Evolutionary conservation across 2,113 vertebrate species (phyloP).

Genomic region (Sturnus vulgaris): DNA sequence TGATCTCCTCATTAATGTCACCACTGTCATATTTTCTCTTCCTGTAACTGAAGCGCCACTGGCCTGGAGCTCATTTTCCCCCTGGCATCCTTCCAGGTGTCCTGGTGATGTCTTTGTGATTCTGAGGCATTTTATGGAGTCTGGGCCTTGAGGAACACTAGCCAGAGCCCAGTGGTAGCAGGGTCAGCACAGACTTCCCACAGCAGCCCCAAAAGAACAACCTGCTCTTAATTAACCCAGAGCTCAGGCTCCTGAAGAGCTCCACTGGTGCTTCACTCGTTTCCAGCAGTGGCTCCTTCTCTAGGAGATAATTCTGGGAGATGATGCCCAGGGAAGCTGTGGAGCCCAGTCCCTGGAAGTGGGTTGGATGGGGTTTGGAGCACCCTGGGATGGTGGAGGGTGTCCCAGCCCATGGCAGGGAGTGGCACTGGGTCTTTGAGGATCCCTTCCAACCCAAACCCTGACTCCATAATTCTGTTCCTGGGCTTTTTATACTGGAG

Average conservation of each 20-base stretch:
- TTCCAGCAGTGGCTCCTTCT: neutral
- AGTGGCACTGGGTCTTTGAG: neutral
- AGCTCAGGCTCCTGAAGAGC: neutral
- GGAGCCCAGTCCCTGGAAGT: neutral
- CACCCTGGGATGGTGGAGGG: neutral
- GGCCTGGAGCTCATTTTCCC: slow-evolving; percentile 39
- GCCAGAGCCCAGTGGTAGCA: fast-evolving
- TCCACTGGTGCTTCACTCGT: neutral
- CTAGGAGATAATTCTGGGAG: neutral
- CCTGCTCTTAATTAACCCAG: neutral
- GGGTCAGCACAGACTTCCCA: neutral
- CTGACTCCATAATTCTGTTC: neutral
- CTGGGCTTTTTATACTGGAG: neutral
- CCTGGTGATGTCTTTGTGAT: neutral
- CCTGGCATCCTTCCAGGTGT: slow-evolving; percentile 34
- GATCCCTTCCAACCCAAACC: neutral
- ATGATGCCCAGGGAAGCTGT: neutral
- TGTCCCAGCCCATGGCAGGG: neutral
- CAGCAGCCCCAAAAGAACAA: neutral
- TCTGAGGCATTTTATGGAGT: neutral
- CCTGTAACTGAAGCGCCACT: neutral
- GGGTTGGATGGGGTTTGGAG: neutral
- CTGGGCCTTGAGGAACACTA: neutral
- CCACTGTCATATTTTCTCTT: slow-evolving; percentile 14
- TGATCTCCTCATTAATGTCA: slow-evolving; percentile 35